These are phyloP conservation scores for Chymomyza amoena DNA, from an alignment of 2,888 invertebrate genomes.

Conservation along the genomic window DNA sequence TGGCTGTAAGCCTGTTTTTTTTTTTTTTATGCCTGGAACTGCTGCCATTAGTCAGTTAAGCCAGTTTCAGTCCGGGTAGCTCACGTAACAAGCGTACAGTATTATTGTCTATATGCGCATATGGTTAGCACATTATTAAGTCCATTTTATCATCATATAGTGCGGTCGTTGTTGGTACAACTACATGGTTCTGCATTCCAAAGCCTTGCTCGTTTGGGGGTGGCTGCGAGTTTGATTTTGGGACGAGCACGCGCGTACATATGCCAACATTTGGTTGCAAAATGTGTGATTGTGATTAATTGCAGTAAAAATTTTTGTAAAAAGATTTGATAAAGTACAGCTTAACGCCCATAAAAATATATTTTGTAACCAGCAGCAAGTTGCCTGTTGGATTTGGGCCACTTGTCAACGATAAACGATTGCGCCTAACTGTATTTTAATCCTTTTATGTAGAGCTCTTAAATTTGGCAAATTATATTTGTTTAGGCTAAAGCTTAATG, in stretches of 20 bases:
- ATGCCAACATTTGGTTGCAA: not conserved
- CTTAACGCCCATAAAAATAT: not conserved
- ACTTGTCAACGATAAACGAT: too few species aligned
- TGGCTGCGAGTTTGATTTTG: constrained; percentile 49
- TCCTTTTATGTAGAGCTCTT: too few species aligned
- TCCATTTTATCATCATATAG: constrained; percentile 61
- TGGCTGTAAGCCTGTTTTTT: not conserved
- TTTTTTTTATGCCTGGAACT: not conserved
- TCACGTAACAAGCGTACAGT: not conserved
- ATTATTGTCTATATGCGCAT: constrained; percentile 64
- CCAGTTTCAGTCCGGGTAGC: not conserved
- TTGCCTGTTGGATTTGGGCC: too few species aligned
- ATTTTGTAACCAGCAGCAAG: too few species aligned
- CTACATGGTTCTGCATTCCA: not conserved
- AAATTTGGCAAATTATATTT: too few species aligned
- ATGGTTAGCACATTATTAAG: constrained; percentile 63
- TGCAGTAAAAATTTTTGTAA: not conserved
- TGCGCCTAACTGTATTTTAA: too few species aligned
- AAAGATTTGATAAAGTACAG: not conserved
- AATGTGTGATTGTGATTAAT: not conserved
- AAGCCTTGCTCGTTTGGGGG: constrained; percentile 21
- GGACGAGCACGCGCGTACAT: constrained; percentile 26
- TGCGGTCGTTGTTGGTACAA: constrained; percentile 50
- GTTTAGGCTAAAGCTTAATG: too few species aligned
- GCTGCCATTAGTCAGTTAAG: not conserved